phyloP scores from a whole-genome alignment of 2,797 vertebrate genomes.

The Bucorvus abyssinicus region DNA sequence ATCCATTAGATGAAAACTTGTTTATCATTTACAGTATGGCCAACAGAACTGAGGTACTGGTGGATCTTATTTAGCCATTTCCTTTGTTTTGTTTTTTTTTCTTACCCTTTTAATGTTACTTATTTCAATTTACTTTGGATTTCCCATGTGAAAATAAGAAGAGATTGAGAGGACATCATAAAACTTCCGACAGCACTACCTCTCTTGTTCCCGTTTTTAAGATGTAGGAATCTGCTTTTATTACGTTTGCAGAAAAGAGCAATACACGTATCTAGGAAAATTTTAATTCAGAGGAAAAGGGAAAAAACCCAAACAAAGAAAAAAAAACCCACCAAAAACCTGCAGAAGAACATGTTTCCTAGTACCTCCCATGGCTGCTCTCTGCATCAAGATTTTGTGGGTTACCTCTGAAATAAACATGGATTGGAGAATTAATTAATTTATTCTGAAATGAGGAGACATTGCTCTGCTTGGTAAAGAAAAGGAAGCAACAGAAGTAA shows the following conservation, averaged over 20 bases:
- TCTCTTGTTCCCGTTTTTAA: neutral
- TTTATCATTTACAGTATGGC: neutral
- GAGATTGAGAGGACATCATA: neutral
- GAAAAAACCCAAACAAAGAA: neutral
- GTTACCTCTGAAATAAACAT: neutral
- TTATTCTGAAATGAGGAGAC: slow-evolving; percentile 1
- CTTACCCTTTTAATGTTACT: neutral
- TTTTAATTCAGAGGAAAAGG: neutral
- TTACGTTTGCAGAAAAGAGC: neutral
- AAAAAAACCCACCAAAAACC: neutral
- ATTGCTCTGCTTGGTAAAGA: neutral
- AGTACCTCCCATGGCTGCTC: neutral
- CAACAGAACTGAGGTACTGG: neutral
- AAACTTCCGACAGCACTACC: neutral
- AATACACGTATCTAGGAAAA: neutral
- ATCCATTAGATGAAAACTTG: neutral
- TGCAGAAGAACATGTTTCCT: neutral
- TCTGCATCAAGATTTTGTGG: neutral
- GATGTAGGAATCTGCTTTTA: neutral
- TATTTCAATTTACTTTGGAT: neutral
- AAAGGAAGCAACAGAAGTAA: neutral
- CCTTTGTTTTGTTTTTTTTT: neutral
- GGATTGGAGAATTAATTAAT: neutral
- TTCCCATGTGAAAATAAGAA: neutral
- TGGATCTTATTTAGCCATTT: neutral